Evolutionary conservation across 2,113 vertebrate species (phyloP).

Genomic region (Hippocampus mohnikei): DNA sequence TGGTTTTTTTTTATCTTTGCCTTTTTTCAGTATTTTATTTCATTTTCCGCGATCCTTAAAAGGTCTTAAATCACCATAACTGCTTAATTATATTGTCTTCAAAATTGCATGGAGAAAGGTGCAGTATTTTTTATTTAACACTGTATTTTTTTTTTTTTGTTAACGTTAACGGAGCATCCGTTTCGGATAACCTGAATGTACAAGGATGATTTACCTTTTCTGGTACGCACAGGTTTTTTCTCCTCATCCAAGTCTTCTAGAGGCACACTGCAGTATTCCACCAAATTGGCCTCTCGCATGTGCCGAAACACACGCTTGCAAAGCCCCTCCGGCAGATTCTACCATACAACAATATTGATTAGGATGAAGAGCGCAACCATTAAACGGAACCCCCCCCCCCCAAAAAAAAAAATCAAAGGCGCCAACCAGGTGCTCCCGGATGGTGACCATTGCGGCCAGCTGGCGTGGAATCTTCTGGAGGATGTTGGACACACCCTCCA

Average conservation of each 20-base stretch:
- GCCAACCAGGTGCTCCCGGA: conserved; percentile 83
- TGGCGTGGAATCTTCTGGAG: conserved; percentile 74
- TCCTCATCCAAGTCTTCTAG: conserved; percentile 81
- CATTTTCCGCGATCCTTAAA: too few relatives aligned
- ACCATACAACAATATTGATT: not conserved
- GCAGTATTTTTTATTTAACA: too few relatives aligned
- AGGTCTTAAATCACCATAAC: too few relatives aligned
- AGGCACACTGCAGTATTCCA: conserved; percentile 75
- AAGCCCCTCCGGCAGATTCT: conserved; percentile 79
- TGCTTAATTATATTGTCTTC: too few relatives aligned
- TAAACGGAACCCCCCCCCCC: not conserved
- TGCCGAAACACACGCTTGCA: conserved; percentile 85
- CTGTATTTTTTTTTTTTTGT: too few relatives aligned
- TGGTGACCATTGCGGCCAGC: conserved; percentile 69
- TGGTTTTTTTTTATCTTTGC: too few relatives aligned
- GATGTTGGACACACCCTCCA: conserved; percentile 81
- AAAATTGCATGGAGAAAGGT: too few relatives aligned
- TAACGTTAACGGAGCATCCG: too few relatives aligned
- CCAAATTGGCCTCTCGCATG: conserved; percentile 81
- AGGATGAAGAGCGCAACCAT: not conserved
- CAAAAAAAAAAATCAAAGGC: conserved; percentile 27
- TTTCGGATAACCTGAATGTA: too few relatives aligned
- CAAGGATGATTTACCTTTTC: conserved; percentile 75
- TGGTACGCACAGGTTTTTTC: conserved; percentile 80
- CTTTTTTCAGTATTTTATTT: too few relatives aligned